phyloP scores from a whole-genome alignment of 2,113 vertebrate genomes.

The Morone chrysops region DNA sequence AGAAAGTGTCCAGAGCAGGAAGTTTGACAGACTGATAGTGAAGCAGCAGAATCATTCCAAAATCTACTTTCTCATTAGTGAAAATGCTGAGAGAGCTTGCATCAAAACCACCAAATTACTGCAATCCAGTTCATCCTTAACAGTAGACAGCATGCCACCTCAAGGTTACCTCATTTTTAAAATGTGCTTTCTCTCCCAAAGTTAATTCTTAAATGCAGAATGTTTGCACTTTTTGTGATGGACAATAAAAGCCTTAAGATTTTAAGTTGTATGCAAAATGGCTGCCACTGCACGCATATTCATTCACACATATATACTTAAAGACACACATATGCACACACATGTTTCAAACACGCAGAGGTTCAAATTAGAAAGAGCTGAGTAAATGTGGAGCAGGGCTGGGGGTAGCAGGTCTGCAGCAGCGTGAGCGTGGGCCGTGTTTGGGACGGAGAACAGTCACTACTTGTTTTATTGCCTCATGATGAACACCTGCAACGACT shows the following conservation, averaged over 20 bases:
- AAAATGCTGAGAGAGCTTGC: background rate
- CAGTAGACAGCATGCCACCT: background rate
- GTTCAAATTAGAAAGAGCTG: conserved; percentile 69
- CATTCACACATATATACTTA: background rate
- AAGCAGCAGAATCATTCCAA: background rate
- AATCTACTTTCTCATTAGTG: background rate
- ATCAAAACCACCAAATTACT: background rate
- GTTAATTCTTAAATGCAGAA: background rate
- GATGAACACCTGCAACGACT: conserved; percentile 95
- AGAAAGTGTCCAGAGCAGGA: conserved; percentile 6
- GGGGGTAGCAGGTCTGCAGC: conserved; percentile 49
- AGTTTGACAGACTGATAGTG: background rate
- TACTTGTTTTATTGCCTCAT: conserved; percentile 89
- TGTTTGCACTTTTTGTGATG: background rate
- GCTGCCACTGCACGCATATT: conserved; percentile 11
- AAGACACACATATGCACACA: background rate
- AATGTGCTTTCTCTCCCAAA: background rate
- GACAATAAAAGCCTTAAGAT: background rate
- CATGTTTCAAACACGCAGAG: conserved; percentile 30
- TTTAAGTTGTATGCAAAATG: conserved; percentile 22
- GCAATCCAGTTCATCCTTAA: background rate
- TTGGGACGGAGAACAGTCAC: conserved; percentile 75
- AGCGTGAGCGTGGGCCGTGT: conserved; percentile 36
- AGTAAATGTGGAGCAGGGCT: conserved; percentile 54
- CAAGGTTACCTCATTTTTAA: background rate